These are phyloP conservation scores for Tichodroma muraria DNA, from an alignment of 2,113 vertebrate genomes.

Conservation along the genomic window DNA sequence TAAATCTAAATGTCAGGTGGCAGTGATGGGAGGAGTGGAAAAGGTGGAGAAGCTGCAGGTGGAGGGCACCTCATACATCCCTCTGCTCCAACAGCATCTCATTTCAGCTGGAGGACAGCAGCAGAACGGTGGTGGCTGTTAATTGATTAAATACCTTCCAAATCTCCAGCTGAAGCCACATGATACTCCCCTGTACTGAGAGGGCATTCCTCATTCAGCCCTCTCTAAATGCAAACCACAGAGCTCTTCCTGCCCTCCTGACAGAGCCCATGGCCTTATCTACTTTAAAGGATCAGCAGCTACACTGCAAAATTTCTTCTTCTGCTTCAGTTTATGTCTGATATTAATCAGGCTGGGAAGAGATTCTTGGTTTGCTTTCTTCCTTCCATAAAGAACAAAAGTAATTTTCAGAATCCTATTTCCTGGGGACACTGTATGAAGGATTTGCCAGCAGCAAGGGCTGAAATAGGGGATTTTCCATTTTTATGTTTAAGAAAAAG, in stretches of 20 bases:
- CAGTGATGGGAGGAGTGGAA: background rate
- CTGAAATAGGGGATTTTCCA: background rate
- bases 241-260: background rate
- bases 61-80: fast-evolving
- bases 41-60: background rate
- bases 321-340: background rate
- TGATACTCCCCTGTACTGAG: background rate
- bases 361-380: background rate
- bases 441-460: background rate
- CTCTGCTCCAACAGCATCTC: background rate
- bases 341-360: background rate
- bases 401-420: background rate
- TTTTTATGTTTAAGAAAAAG: background rate
- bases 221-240: background rate
- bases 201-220: background rate
- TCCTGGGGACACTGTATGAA: background rate
- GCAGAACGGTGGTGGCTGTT: background rate
- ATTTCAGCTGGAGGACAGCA: background rate
- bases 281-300: background rate
- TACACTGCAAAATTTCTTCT: background rate
- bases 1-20: background rate
- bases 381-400: background rate
- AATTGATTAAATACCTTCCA: background rate
- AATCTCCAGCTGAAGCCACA: background rate
- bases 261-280: background rate